Evolutionary conservation across 2,113 vertebrate species (phyloP).

Genomic region (Morphnarchus princeps): DNA sequence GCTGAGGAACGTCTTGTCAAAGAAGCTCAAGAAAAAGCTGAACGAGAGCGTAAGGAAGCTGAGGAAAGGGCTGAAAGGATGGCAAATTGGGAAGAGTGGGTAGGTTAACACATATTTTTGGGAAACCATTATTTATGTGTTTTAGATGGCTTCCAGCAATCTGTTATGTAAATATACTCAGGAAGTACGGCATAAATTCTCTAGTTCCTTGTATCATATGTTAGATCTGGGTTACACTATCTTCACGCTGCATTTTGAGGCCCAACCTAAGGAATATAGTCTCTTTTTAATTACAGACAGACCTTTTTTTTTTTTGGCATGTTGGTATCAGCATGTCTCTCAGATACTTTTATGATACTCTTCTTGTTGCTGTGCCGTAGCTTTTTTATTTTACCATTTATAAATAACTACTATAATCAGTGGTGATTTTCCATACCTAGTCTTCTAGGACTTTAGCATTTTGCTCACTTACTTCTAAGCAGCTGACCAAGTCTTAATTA

Average conservation of each 20-base stretch:
- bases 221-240: neutral
- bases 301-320: neutral
- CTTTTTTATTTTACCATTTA: neutral
- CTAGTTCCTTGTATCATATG: neutral
- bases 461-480: neutral
- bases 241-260: neutral
- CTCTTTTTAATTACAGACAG: neutral
- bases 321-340: neutral
- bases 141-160: neutral
- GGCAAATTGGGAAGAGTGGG: constrained; percentile 86
- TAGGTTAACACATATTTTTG: constrained; percentile 38
- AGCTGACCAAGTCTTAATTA: neutral
- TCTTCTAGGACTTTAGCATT: neutral
- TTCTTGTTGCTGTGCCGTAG: neutral
- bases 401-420: neutral
- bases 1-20: constrained; percentile 69
- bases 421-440: neutral
- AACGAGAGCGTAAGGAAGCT: constrained; percentile 67
- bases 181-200: neutral
- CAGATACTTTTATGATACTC: neutral
- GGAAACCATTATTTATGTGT: neutral
- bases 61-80: constrained; percentile 75
- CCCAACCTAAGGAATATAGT: neutral
- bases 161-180: neutral
- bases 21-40: constrained; percentile 66